Conservation (phyloP, 2,113 vertebrate genomes). For the Pedionomus torquatus region DNA sequence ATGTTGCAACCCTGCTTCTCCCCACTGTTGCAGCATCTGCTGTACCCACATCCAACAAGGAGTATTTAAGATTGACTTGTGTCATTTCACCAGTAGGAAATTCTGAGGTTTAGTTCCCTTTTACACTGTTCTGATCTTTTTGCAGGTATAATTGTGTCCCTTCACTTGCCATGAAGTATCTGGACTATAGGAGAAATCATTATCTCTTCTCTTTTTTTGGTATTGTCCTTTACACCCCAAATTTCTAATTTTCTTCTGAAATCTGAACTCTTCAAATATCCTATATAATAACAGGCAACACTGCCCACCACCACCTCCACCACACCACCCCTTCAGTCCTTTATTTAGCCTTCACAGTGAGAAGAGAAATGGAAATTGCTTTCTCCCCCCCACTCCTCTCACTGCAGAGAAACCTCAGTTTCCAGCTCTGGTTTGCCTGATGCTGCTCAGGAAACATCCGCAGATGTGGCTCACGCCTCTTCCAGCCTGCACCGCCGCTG, state of each 20-base stretch:
- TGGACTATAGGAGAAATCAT: neutral
- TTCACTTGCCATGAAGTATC: neutral
- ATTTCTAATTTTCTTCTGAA: neutral
- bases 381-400: neutral
- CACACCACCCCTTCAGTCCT: neutral
- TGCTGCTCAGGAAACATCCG: neutral
- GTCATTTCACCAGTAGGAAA: neutral
- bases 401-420: neutral
- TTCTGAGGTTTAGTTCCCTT: neutral
- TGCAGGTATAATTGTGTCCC: neutral
- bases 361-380: neutral
- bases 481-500: rapidly evolving
- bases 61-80: neutral
- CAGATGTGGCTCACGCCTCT: rapidly evolving
- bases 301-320: neutral
- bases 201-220: neutral
- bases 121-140: neutral
- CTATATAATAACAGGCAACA: neutral
- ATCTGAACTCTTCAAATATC: neutral
- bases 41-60: neutral
- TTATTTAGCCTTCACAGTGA: neutral
- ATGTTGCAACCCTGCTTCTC: neutral
- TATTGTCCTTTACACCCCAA: neutral
- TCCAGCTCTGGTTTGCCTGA: neutral
- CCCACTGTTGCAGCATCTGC: neutral